phyloP scores from a whole-genome alignment of 2,888 invertebrate species.

The Toxonevra muliebris region DNA sequence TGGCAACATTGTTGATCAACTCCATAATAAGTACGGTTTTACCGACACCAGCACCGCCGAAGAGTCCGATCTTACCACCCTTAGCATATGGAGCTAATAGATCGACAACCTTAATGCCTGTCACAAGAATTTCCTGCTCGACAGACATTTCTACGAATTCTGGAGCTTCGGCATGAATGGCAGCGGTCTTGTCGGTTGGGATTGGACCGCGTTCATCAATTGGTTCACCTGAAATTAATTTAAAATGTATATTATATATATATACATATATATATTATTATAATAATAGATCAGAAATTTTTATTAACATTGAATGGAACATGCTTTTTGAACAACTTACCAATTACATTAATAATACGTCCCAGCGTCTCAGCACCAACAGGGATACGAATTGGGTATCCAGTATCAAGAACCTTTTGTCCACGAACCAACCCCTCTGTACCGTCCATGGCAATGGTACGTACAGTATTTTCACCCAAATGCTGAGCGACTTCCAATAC shows the following conservation, averaged over 20 bases:
- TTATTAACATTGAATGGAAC: no score
- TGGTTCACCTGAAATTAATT: constrained; percentile 66
- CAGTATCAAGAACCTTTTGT: constrained; percentile 80
- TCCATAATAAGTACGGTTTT: constrained; percentile 96
- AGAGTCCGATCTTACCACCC: constrained; percentile 92
- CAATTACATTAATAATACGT: constrained; percentile 92
- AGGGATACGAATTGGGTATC: constrained; percentile 88
- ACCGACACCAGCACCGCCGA: constrained; percentile 93
- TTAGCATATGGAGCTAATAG: constrained; percentile 89
- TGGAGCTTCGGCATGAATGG: constrained; percentile 90
- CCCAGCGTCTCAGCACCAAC: constrained; percentile 90
- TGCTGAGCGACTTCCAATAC: constrained; percentile 85
- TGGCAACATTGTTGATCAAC: constrained; percentile 93
- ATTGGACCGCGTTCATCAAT: constrained; percentile 90
- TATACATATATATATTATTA: no score
- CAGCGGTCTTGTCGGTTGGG: constrained; percentile 76
- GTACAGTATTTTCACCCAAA: constrained; percentile 87
- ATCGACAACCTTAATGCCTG: constrained; percentile 90
- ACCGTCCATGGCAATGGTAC: constrained; percentile 92
- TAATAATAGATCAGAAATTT: no score
- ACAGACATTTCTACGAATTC: constrained; percentile 93
- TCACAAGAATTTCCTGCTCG: constrained; percentile 88
- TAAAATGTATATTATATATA: no score
- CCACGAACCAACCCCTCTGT: constrained; percentile 91
- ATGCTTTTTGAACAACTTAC: constrained; percentile 14